Evolutionary conservation across 2,113 vertebrate genomes (phyloP), one percentile per base, ranked within the genome.

Genomic region (Acanthisitta chloris): DNA sequence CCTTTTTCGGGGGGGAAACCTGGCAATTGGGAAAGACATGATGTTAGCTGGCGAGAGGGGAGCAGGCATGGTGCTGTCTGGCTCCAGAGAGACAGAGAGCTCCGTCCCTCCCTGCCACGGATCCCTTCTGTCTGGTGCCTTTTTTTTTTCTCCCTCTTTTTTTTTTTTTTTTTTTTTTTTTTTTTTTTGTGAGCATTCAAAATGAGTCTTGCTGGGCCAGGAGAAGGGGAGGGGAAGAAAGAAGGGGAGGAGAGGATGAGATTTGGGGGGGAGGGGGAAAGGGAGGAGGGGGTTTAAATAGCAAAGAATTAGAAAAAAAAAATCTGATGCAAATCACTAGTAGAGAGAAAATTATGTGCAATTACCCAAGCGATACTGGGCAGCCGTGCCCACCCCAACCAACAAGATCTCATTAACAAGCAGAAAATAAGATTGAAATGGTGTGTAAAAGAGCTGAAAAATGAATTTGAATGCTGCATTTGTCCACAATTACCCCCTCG

Each of bases 341-440:
- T 98, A 98, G 98, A 98, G 98, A 99, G 98, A 98, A 99, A 99
- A 99, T 99, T 99, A 99, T 98, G 98, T 98, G 99, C 99, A 99
- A 99, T 99, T 99, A 99, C 98, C 98, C 98, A 98, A 94, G 99
- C 98, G 99, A 99, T 99, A 99, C 98, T 98, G 99, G 99, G 98
- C 99, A 99, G 99, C 98, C 98, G 97, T 99, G 99, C 99, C 99
- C 99, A 99, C 98, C 99, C 98, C 98, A 98, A 98, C 98, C 99
- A 99, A 99, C 99, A 99, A 98, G 99, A 99, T 99, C 99, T 99
- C 99, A 99, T 99, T 99, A 99, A 99, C 99, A 99, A 98, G 99
- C 99, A 99, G 99, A 99, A 99, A 99, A 99, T 99, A 99, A 99
- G 99, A 99, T 99, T 99, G 99, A 99, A 99, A 99, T 99, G 99